Base-by-base conservation (phyloP, 2,113 vertebrate species). In the Triplophysa tibetana region DNA sequence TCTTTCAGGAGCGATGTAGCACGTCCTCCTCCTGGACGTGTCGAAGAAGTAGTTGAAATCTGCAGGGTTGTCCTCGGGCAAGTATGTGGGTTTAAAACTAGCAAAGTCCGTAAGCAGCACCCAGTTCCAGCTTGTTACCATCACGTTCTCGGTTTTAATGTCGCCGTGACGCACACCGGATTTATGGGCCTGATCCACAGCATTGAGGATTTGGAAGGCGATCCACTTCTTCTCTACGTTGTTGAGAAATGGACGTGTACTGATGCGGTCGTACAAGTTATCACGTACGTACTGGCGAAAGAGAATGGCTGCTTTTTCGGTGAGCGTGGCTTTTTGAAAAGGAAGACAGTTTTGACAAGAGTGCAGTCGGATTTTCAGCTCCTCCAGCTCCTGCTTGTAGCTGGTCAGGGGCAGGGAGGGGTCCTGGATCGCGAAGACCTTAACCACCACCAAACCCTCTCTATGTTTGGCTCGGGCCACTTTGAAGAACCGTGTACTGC, bases 61-160 rank as follows among this genome's bases (percentile, higher is more conserved):
- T 0, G 98, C 97, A 0, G 98, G 97, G 88, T 98, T 99, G 90
- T 99, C 97, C 89, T 99, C 98, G 0, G 98, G 98, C 70, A 99
- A 92, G 8, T 95, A 98, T 1, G 97, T 98, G 74, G 97, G 98
- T 75, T 99, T 99, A 90, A 99, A 99, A 89, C 96, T 98, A 82
- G 97, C 97, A 75, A 99, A 98, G 90, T 99, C 98, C 0, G 96
- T 98, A 0, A 99, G 92, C 84, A 99, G 94, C 63, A 98, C 96
- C 98, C 97, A 99, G 88, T 98, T 99, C 98, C 98, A 99, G 91
- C 96, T 98, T 79, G 96, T 97, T 79, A 99, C 97, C 98, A 99
- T 99, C 75, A 99, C 92, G 21, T 99, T 99, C 88, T 99, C 98
- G 0, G 97, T 98, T 89, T 99, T 99, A 77, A 99, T 99, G 87